Percentiles rank a stretch among this genome's conserved stretches.
phyloP scores from a whole-genome alignment of 2,888 invertebrate genomes.

The Macrosoma leucophasiata region DNA sequence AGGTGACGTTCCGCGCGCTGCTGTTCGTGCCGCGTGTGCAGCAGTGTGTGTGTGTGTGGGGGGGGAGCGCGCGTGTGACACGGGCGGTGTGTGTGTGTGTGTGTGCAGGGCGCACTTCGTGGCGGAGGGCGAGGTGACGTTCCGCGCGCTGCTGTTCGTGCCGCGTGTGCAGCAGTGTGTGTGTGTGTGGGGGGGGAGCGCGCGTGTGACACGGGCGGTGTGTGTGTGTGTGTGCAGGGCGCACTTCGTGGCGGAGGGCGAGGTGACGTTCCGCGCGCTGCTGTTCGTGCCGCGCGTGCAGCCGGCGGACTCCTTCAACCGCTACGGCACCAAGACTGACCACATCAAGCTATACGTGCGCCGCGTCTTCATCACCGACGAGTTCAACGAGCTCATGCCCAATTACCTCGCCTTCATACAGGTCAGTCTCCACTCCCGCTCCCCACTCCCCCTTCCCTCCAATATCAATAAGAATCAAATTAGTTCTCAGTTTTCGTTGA shows the following conservation, averaged over 20 bases:
- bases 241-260: slow-evolving; percentile 99
- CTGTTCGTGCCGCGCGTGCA: slow-evolving; percentile 94
- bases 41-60: too few species aligned
- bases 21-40: slow-evolving; percentile 94
- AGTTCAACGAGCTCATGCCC: slow-evolving; percentile 99
- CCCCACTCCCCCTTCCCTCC: neutral
- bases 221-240: slow-evolving; percentile 68
- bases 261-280: slow-evolving; percentile 98
- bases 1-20: slow-evolving; percentile 98
- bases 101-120: slow-evolving; percentile 87
- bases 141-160: slow-evolving; percentile 96
- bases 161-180: slow-evolving; percentile 93
- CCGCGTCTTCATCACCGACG: slow-evolving; percentile 99
- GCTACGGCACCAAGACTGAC: slow-evolving; percentile 95
- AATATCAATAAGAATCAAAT: too few species aligned
- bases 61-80: too few species aligned
- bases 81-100: too few species aligned
- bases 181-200: too few species aligned
- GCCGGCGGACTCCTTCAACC: slow-evolving; percentile 95
- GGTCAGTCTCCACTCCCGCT: slow-evolving; percentile 24
- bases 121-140: slow-evolving; percentile 99
- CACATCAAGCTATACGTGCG: slow-evolving; percentile 98
- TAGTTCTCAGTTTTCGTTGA: too few species aligned
- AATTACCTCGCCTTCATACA: slow-evolving; percentile 96
- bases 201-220: too few species aligned